phyloP scores from a whole-genome alignment of 2,797 vertebrate genomes.

The Choloepus didactylus region DNA sequence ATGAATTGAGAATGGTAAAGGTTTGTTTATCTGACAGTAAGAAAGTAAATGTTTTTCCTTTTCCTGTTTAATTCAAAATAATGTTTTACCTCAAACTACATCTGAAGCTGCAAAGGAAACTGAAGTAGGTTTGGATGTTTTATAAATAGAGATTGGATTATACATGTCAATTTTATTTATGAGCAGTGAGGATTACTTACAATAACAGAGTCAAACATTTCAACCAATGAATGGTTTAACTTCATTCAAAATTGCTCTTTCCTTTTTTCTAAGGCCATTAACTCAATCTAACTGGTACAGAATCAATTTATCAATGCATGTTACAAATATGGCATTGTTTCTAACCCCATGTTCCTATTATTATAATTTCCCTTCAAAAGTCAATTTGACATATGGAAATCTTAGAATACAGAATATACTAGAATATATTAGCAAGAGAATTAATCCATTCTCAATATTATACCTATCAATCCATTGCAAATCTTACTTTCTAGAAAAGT shows the following conservation, averaged over 20 bases:
- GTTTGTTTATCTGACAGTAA: background rate
- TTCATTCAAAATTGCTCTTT: background rate
- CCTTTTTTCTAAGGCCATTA: background rate
- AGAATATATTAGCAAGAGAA: background rate
- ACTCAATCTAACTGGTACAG: background rate
- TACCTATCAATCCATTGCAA: background rate
- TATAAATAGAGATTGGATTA: background rate
- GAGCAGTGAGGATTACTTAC: background rate
- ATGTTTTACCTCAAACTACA: background rate
- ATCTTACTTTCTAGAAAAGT: background rate
- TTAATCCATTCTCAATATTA: background rate
- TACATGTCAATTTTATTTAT: background rate
- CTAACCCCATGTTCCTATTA: background rate
- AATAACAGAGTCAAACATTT: background rate
- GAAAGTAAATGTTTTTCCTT: constrained; percentile 3
- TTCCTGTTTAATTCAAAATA: background rate
- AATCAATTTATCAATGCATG: background rate
- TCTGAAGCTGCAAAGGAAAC: background rate
- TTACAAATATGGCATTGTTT: background rate
- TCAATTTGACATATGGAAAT: background rate
- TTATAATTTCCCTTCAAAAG: background rate
- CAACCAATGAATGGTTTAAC: background rate
- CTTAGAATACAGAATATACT: background rate
- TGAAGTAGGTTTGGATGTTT: background rate
- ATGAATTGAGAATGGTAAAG: background rate